Evolutionary conservation across 2,888 invertebrate species (phyloP).

Genomic region (Machimus rusticus): DNA sequence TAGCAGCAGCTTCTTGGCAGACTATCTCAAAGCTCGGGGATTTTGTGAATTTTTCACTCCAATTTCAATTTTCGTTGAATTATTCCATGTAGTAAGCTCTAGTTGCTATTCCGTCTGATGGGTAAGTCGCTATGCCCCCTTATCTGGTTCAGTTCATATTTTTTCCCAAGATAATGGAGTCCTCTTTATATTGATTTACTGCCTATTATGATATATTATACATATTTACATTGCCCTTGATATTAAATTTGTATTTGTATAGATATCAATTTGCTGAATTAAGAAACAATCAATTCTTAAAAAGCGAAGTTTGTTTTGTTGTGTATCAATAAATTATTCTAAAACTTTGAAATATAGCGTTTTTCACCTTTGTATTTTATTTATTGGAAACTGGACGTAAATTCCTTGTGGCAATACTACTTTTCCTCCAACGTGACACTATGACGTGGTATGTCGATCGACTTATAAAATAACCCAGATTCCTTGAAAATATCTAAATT

Average conservation of each 20-base stretch:
- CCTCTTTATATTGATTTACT: neutral
- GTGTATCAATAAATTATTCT: neutral
- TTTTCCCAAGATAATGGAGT: neutral
- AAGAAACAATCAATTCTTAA: neutral
- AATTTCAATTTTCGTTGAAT: conserved; percentile 32
- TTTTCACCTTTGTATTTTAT: no score
- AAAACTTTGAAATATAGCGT: no score
- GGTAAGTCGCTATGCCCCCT: neutral
- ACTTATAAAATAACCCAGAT: no score
- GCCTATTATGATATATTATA: neutral
- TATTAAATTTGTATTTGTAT: neutral
- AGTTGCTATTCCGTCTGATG: neutral
- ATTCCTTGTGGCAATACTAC: no score
- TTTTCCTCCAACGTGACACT: no score
- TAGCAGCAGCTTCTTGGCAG: conserved; percentile 9
- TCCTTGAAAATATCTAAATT: no score
- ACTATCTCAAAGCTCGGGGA: conserved; percentile 10
- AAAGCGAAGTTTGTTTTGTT: no score
- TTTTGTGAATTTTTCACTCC: conserved; percentile 19
- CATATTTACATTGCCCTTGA: neutral
- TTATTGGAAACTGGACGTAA: no score
- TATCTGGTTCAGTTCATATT: conserved; percentile 13
- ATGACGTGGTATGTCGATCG: no score
- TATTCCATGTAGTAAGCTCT: conserved; percentile 4
- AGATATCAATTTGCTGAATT: neutral